Conservation (phyloP, 2,113 vertebrate species). For the Romanogobio albipinnatus region DNA sequence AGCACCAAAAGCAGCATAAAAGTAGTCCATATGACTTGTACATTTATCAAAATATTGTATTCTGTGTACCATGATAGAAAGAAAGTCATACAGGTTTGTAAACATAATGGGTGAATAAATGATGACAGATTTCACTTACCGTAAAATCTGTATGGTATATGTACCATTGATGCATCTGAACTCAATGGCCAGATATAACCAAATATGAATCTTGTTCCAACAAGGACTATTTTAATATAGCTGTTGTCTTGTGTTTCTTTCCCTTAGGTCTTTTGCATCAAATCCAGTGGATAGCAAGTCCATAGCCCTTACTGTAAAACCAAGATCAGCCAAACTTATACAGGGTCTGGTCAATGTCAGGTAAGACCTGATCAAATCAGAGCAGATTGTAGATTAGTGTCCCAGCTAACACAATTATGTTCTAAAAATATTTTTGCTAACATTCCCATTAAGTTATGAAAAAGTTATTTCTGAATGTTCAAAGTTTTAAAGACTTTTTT, state of each 20-base stretch:
- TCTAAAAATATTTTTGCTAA: too few species aligned
- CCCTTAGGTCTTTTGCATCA: slow-evolving; percentile 57
- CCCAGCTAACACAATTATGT: too few species aligned
- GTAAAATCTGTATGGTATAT: not conserved
- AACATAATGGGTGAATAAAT: not conserved
- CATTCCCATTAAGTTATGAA: too few species aligned
- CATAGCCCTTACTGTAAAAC: slow-evolving; percentile 47
- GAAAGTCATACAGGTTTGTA: not conserved
- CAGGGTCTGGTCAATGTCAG: slow-evolving; percentile 66
- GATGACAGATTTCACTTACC: not conserved
- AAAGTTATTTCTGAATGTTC: too few species aligned
- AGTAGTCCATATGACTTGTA: not conserved
- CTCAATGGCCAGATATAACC: not conserved
- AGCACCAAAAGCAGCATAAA: not conserved
- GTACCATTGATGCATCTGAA: not conserved
- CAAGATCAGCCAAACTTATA: slow-evolving; percentile 32
- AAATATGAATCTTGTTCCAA: not conserved
- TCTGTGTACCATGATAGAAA: not conserved
- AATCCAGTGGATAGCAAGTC: slow-evolving; percentile 26
- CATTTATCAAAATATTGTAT: not conserved
- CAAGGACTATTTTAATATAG: not conserved
- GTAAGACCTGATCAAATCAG: slow-evolving; percentile 53
- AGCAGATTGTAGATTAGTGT: not conserved
- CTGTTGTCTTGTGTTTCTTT: slow-evolving; percentile 22
- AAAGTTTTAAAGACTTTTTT: too few species aligned